Percentiles rank a stretch among this genome's conserved stretches.
These are phyloP conservation scores for Dendroctonus valens DNA, from an alignment of 1,140 invertebrate genomes.

Conservation along the genomic window DNA sequence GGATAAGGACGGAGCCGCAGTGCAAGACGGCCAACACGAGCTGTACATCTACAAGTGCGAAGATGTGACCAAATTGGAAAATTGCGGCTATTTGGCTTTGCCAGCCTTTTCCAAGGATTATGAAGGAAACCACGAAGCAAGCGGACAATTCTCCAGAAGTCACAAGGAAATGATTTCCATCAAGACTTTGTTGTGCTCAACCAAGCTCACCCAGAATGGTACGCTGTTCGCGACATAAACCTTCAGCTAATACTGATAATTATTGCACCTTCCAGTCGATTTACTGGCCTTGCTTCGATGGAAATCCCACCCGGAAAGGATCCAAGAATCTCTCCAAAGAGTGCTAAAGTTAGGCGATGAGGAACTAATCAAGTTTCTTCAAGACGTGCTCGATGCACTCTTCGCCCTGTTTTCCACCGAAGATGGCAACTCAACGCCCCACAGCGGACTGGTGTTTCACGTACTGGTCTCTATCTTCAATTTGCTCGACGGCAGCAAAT, in stretches of 20 bases:
- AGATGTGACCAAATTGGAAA: conserved; percentile 72
- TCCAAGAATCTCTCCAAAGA: conserved; percentile 79
- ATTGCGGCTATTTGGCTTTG: conserved; percentile 70
- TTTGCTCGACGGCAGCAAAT: conserved; percentile 86
- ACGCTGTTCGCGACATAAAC: conserved; percentile 15
- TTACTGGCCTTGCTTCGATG: conserved; percentile 86
- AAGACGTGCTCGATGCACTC: conserved; percentile 92
- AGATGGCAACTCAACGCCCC: conserved; percentile 76
- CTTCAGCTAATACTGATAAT: not conserved
- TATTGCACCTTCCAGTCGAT: conserved; percentile 64
- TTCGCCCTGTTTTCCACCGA: conserved; percentile 94
- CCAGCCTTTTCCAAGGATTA: conserved; percentile 69
- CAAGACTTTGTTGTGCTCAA: conserved; percentile 84
- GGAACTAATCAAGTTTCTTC: conserved; percentile 94
- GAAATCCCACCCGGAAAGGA: conserved; percentile 82
- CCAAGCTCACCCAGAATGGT: conserved; percentile 94
- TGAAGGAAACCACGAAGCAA: conserved; percentile 51
- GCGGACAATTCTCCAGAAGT: conserved; percentile 68
- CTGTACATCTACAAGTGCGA: conserved; percentile 92
- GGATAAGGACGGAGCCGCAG: conserved; percentile 84
- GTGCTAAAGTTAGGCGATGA: conserved; percentile 79
- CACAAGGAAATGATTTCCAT: conserved; percentile 83
- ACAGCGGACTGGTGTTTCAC: conserved; percentile 65
- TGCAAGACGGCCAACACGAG: conserved; percentile 83
- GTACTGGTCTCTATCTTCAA: conserved; percentile 88